Evolutionary conservation across 2,888 invertebrate genomes (phyloP).

Genomic region (Brachyptera putata): DNA sequence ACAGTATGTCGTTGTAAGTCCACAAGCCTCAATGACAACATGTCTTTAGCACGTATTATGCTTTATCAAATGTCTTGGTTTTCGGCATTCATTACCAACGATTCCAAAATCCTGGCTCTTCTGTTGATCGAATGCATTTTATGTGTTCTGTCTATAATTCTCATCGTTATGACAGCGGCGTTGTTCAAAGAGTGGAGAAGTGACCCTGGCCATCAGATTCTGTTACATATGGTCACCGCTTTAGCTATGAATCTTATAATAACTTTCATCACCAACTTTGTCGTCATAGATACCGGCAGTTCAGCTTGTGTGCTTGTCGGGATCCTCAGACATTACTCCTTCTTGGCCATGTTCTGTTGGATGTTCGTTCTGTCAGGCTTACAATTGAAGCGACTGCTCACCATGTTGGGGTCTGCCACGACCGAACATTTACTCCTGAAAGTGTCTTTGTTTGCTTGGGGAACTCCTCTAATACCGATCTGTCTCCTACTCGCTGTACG

Average conservation of each 20-base stretch:
- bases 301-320: constrained; percentile 8
- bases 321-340: constrained; percentile 7
- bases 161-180: too few relatives aligned
- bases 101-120: too few relatives aligned
- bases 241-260: neutral
- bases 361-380: constrained; percentile 12
- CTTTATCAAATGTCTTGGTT: too few relatives aligned
- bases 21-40: too few relatives aligned
- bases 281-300: neutral
- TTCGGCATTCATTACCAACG: too few relatives aligned
- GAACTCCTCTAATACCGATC: constrained; percentile 3
- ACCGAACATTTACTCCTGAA: constrained; percentile 8
- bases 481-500: neutral
- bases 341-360: constrained; percentile 16
- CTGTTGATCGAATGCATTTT: too few relatives aligned
- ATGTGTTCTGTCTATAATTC: too few relatives aligned
- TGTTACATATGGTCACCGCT: neutral
- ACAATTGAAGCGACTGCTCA: constrained; percentile 3
- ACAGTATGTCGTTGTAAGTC: too few relatives aligned
- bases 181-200: too few relatives aligned
- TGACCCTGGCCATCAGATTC: too few relatives aligned
- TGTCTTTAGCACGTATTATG: too few relatives aligned
- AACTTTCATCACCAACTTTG: too few relatives aligned
- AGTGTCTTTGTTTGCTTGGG: constrained; percentile 6
- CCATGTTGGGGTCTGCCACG: neutral